Evolutionary conservation across 2,113 vertebrate species (phyloP), one percentile per base, ranked within the genome.

Genomic region (Xenotilapia caudafasciata): DNA sequence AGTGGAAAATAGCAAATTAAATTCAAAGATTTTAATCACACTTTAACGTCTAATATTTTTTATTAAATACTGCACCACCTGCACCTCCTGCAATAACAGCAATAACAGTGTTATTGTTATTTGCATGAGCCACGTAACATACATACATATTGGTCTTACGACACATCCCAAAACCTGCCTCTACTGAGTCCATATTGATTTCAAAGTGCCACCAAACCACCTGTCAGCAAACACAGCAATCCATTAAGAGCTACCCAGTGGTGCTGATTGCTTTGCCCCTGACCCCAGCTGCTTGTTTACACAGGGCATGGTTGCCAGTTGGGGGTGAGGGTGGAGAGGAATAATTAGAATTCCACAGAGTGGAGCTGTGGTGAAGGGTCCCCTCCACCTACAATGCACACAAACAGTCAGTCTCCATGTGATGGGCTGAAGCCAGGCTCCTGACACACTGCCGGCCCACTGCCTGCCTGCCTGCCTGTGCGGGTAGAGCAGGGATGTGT

Each of bases 241-340:
- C 88, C 91, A 94, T 96, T 95, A 95, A 91, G 91, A 83, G 81
- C 86, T 85, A 86, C 85, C 89, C 86, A 84, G 84, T 85, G 89
- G 92, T 91, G 92, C 92, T 94, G 95, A 96, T 96, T 95, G 93
- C 92, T 96, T 96, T 96, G 95, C 92, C 95, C 93, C 92, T 91
- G 94, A 95, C 94, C 95, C 92, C 90, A 35, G 92, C 62, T 93
- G 93, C 91, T 94, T 96, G 95, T 95, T 96, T 94, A 94, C 93
- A 93, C 93, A 96, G 93, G 93, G 92, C 93, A 93, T 70, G 92
- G 93, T 93, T 94, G 94, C 94, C 87, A 90, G 88, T 84, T 87
- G 92, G 93, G 91, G 87, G 13, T 1, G 87, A 89, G 82, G 92
- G 92, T 73, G 83, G 92, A 80, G 82, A 77, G 89, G 93, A 92